Percentiles rank a stretch among this genome's conserved stretches.
phyloP scores from a whole-genome alignment of 2,113 vertebrate species.

The Cyanoramphus novaezelandiae region DNA sequence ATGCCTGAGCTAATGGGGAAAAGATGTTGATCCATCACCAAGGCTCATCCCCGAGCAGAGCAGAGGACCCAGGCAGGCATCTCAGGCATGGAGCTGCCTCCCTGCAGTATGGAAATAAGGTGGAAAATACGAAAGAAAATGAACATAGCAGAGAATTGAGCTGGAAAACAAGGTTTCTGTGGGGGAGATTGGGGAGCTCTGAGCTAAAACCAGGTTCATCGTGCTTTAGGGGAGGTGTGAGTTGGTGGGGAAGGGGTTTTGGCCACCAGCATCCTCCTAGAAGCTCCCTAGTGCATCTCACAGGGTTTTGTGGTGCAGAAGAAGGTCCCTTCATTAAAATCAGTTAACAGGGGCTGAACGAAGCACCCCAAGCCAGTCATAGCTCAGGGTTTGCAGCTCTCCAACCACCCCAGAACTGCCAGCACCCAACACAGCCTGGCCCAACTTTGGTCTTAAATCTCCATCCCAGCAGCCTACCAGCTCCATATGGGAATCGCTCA shows the following conservation, averaged over 20 bases:
- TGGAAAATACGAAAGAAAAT: not conserved
- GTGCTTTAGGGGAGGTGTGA: not conserved
- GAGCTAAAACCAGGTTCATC: not conserved
- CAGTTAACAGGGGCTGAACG: not conserved
- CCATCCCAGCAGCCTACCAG: not conserved
- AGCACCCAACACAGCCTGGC: accelerated
- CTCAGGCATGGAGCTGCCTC: not conserved
- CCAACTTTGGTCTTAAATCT: accelerated
- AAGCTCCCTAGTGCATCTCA: not conserved
- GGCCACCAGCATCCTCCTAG: not conserved
- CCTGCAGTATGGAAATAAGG: not conserved
- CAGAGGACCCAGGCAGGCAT: not conserved
- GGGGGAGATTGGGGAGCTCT: not conserved
- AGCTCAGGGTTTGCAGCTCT: not conserved
- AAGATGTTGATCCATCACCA: not conserved
- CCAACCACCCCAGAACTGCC: not conserved
- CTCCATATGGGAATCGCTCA: accelerated
- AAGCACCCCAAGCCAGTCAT: not conserved
- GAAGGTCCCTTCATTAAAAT: not conserved
- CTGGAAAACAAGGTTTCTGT: not conserved
- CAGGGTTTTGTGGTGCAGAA: not conserved
- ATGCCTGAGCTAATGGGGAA: not conserved
- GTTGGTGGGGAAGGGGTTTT: not conserved
- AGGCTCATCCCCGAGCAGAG: not conserved
- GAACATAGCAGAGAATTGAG: not conserved